Conservation (phyloP, 2,797 vertebrate genomes). For the Erithacus rubecula region DNA sequence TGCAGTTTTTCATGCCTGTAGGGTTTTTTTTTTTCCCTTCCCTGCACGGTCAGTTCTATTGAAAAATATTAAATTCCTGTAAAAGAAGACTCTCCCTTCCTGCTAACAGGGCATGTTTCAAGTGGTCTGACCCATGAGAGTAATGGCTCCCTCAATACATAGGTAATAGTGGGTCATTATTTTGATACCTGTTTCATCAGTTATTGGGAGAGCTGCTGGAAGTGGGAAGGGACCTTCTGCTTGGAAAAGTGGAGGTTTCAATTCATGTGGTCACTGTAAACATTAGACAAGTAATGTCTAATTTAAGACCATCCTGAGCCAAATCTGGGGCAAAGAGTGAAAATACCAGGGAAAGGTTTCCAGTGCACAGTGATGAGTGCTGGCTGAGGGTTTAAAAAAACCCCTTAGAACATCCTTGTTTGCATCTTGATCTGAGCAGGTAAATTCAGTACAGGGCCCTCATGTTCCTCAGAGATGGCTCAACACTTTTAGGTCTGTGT, state of each 20-base stretch:
- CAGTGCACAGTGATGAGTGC: not conserved
- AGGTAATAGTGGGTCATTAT: not conserved
- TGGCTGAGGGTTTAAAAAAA: not conserved
- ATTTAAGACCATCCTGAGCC: not conserved
- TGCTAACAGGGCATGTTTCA: not conserved
- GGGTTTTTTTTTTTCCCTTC: not conserved
- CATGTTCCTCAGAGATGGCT: not conserved
- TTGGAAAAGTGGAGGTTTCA: not conserved
- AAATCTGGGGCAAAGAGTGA: not conserved
- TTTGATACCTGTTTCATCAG: not conserved
- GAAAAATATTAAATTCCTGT: conserved; percentile 46
- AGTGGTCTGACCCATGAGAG: not conserved
- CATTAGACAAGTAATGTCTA: not conserved
- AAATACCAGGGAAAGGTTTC: not conserved
- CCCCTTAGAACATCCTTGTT: not conserved
- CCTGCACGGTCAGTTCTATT: not conserved
- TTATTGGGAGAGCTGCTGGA: not conserved
- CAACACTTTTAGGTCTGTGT: not conserved
- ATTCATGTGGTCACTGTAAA: not conserved
- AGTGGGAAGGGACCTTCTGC: not conserved
- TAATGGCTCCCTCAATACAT: not conserved
- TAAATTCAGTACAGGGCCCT: too few species aligned
- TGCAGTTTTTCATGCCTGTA: not conserved
- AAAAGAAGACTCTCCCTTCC: conserved; percentile 6
- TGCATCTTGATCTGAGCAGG: not conserved